Base-by-base conservation (phyloP, 53 echinoderm and acorn worm genomes). In the Holothuria leucospilota region DNA sequence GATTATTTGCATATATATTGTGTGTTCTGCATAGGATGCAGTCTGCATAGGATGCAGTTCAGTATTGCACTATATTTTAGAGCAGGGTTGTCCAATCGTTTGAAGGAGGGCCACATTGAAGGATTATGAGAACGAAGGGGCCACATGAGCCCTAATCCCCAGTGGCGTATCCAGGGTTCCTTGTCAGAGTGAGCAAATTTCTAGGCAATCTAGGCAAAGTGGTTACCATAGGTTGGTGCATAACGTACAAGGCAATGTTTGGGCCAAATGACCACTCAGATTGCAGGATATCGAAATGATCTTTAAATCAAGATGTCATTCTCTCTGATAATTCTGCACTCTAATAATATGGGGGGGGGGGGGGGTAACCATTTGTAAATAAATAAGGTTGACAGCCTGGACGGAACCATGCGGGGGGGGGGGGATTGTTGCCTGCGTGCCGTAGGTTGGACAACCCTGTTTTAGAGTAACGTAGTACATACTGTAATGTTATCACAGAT, bases 41-140 rank as follows among this genome's bases (percentile, higher is more conserved):
- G 71, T 40, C 38, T 70, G 71, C 71, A 29, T 10, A 34, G 6
- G 71, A 70, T 70, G 28, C 18, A 70, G 71, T 40, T 34, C 16
- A 70, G 71, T 70, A 70, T 70, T 34, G 71, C 38, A 34, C 71
- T 70, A 70, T 34, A 70, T 70, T 70, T 70, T 34, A 70, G 8
- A 63, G 64, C 23, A 12, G 64, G 64, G 64, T 63, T 25, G 3
- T 63, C 63, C 63, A 63, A 63, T 8, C 63, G 3, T 63, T 63
- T 21, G 25, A 21, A 21, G 63, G 63, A 63, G 63, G 63, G 25
- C 63, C 63, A 63, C 63, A 63, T 63, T 9, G 21, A 63, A 25
- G 4, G 40, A 7, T 40, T 40, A 40, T 7, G 40, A 40, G 4
- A 40, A 40, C 40, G 40, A 40, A 40, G 40, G 40, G 40, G 4